Evolutionary conservation across 2,888 invertebrate species (phyloP), one percentile per base, ranked within the genome.

Genomic region (Nyleta sp.): DNA sequence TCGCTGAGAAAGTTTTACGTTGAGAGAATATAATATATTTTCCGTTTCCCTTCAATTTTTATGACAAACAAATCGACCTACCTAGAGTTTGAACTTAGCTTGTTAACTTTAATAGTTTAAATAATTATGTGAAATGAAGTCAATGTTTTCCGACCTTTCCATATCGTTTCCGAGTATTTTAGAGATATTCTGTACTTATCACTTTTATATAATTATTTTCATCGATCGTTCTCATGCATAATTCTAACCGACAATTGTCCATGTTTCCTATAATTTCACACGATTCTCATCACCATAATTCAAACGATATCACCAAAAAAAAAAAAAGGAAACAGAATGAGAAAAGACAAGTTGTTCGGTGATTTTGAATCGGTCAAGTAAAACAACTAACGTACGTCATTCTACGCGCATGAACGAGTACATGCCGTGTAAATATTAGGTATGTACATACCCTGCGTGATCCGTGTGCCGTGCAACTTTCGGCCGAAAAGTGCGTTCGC

Each of bases 401-500:
- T 79, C 62, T 50, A 65, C 17, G 42, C 53, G 74, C 75, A 79
- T 70, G 44, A 78, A 71, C 48, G 33, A 71, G 75, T 75, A 67
- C 59, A 71, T 75, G 60, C 55, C 53, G 62, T 60, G 67, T 75
- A 67, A 75, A 75, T 79, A 75, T 79, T 75, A 71, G 75, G 75
- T 79, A 75, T 81, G 78, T 82, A 81, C 81, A 83, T 89, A 89
- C 89, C 89, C 89, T 89, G 89, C 86, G 82, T 86, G 88, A 89
- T 87, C 89, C 89, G 89, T 88, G 84, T 86, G 80, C 76, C 76
- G 71, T 73, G 77, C 67, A 70, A 73, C 74, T 59, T 55, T 65
- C 24, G 62, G 40, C n/a, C 40, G 15, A 74, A 70, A 78, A 64
- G 57, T 73, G 65, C 50, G 40, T 67, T 71, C 57, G 67, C 71